phyloP scores from a whole-genome alignment of 1,140 invertebrate species.

The Manduca sexta region DNA sequence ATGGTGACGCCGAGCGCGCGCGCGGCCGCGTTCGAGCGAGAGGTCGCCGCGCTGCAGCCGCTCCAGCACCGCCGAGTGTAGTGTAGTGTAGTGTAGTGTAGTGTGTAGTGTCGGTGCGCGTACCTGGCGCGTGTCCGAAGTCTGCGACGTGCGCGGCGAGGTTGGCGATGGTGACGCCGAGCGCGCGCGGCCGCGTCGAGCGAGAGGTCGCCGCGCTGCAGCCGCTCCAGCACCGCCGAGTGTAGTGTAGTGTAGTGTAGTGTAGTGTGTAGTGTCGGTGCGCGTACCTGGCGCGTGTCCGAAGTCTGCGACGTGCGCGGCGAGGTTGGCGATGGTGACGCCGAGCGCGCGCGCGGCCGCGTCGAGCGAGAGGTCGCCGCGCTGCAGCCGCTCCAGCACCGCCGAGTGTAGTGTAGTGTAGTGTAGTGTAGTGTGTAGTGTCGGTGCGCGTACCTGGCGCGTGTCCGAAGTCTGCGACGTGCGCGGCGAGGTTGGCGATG shows the following conservation, averaged over 20 bases:
- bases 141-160: too few relatives aligned
- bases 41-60: too few relatives aligned
- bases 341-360: slow-evolving; percentile 82
- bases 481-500: too few relatives aligned
- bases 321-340: slow-evolving; percentile 81
- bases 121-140: too few relatives aligned
- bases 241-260: neutral
- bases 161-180: too few relatives aligned
- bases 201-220: slow-evolving; percentile 31
- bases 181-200: slow-evolving; percentile 17
- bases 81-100: too few relatives aligned
- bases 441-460: neutral
- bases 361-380: too few relatives aligned
- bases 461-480: too few relatives aligned
- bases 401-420: neutral
- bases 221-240: neutral
- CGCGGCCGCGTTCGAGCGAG: too few relatives aligned
- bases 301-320: slow-evolving; percentile 75
- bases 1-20: too few relatives aligned
- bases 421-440: neutral
- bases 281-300: neutral
- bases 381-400: too few relatives aligned
- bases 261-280: neutral
- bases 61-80: slow-evolving; percentile 80
- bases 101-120: too few relatives aligned